A percentile compares a stretch with the other conserved stretches of the same genome.
These are phyloP conservation scores for Lydus trimaculatus DNA, from an alignment of 2,888 invertebrate species.

Conservation along the genomic window DNA sequence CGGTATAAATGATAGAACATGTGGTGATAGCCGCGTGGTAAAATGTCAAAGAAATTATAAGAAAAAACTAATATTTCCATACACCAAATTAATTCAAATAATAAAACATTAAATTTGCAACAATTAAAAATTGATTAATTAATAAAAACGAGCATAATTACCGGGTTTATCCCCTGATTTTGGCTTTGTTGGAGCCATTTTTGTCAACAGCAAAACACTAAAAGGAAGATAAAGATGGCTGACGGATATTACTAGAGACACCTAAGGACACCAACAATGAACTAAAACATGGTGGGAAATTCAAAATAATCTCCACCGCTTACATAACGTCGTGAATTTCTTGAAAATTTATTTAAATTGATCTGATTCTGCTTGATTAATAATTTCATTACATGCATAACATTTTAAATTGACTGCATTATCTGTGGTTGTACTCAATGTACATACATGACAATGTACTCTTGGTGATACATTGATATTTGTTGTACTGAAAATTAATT, in stretches of 20 bases:
- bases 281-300: slow-evolving; percentile 15
- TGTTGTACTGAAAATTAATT: not conserved
- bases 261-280: not conserved
- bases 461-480: not conserved
- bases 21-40: slow-evolving; percentile 45
- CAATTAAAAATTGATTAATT: not conserved
- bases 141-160: slow-evolving; percentile 60
- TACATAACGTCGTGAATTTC: no score
- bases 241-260: slow-evolving; percentile 29
- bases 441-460: not conserved
- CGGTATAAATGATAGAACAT: slow-evolving; percentile 18
- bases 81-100: not conserved
- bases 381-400: not conserved
- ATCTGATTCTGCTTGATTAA: not conserved
- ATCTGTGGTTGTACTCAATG: not conserved
- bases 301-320: slow-evolving; percentile 11
- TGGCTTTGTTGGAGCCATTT: slow-evolving; percentile 88
- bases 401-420: not conserved
- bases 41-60: not conserved
- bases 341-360: no score
- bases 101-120: slow-evolving; percentile 13
- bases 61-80: not conserved
- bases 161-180: slow-evolving; percentile 83
- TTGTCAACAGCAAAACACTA: slow-evolving; percentile 54
- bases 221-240: slow-evolving; percentile 46